Evolutionary conservation across 2,888 invertebrate genomes (phyloP), one percentile per base, ranked within the genome.

Genomic region (Amphipyra tragopoginis): DNA sequence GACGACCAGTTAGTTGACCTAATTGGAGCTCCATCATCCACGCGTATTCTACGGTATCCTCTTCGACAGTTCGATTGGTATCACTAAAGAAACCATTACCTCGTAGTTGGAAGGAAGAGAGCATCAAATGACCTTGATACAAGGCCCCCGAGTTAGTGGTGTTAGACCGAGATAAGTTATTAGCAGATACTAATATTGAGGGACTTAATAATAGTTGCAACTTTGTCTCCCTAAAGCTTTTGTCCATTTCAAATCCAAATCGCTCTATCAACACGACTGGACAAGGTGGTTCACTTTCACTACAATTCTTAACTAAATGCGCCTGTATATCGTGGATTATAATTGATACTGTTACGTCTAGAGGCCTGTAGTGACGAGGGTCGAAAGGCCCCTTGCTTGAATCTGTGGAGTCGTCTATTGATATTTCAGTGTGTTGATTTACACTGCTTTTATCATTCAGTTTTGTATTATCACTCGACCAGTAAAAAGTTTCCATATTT

Each of bases 41-140:
- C 0, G 98, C 98, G 88, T 99, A 99, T 88, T 99, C 99, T 14
- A 99, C 92, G 0, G 99, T 99, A 81, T 99, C 99, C 88, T 98
- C 97, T 82, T 99, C 98, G 15, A 99, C 95, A 8, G 97, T 96
- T 68, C 98, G 96, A 56, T 98, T 98, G 58, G 98, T 97, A 83
- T 98, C 98, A 77, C 99, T 99, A 86, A 99, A 99, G 97, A 99
- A 98, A 0, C 98, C 99, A 88, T 99, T 98, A 0, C 99, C 99
- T 77, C 99, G 96, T 81, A 98, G 96, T 89, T 98, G 98, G 48
- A 98, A 95, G 0, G 98, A 98, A 1, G 98, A 98, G 5, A 98
- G 92, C 95, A 98, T 96, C 60, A 98, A 89, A 86, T 98, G 98
- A 0, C 98, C 98, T 90, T 98, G 97, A 83, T 96, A 97, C 39